Conservation (phyloP, 2,113 vertebrate genomes). For the Oncorhynchus mykiss region DNA sequence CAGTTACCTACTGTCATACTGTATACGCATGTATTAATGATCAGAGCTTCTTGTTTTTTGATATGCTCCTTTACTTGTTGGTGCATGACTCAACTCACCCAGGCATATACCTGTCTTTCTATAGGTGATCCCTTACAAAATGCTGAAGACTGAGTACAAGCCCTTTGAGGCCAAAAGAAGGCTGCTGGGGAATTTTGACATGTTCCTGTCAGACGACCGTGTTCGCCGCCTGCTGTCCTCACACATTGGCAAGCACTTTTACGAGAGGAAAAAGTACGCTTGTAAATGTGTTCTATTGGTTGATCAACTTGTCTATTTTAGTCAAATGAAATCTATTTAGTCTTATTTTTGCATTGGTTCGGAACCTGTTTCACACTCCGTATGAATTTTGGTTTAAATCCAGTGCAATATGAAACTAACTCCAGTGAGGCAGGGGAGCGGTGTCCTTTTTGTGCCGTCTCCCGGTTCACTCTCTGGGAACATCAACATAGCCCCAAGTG, state of each 20-base stretch:
- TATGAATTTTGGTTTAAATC: not conserved
- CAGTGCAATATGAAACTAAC: too few relatives aligned
- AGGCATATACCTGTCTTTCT: not conserved
- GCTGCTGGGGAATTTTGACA: conserved; percentile 79
- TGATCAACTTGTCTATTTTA: too few relatives aligned
- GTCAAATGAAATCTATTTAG: too few relatives aligned
- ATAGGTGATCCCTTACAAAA: conserved; percentile 83
- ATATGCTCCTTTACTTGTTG: not conserved
- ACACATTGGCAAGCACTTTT: conserved; percentile 87
- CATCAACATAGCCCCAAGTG: too few relatives aligned
- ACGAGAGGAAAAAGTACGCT: conserved; percentile 80
- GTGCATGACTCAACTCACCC: not conserved
- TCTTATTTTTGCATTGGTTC: too few relatives aligned
- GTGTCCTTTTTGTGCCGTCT: too few relatives aligned
- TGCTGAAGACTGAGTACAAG: conserved; percentile 85
- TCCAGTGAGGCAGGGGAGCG: too few relatives aligned
- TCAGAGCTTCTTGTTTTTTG: not conserved
- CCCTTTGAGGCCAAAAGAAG: conserved; percentile 83
- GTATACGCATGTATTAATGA: not conserved
- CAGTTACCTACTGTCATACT: conserved; percentile 1
- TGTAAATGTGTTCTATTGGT: too few relatives aligned
- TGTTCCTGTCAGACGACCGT: conserved; percentile 85
- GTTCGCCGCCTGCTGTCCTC: conserved; percentile 82
- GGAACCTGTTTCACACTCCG: not conserved
- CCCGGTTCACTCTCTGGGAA: too few relatives aligned